These are phyloP conservation scores for Trichomalopsis sarcophagae DNA, from an alignment of 1,140 invertebrate genomes.

Conservation along the genomic window DNA sequence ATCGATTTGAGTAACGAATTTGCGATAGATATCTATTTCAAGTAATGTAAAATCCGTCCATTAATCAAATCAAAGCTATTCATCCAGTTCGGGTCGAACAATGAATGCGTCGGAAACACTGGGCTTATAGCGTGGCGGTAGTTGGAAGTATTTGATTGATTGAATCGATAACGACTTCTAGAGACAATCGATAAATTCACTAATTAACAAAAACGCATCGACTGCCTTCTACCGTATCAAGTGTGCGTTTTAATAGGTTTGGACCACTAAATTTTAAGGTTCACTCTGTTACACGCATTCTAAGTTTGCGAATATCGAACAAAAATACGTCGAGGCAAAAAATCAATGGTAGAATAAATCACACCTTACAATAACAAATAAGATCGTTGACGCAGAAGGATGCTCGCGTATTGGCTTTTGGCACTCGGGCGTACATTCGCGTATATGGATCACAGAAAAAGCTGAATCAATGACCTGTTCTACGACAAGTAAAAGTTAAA, in stretches of 20 bases:
- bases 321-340: too few species aligned
- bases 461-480: conserved; percentile 1
- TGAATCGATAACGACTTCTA: conserved; percentile 18
- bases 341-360: conserved; percentile 21
- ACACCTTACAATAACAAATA: background rate
- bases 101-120: background rate
- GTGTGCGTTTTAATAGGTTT: conserved; percentile 29
- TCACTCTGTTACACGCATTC: background rate
- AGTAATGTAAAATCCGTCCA: conserved; percentile 6
- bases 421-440: conserved; percentile 27
- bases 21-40: background rate
- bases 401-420: conserved; percentile 28
- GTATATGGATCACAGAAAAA: conserved; percentile 26
- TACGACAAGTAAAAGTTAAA: background rate
- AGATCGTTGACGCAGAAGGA: background rate
- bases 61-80: background rate
- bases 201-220: conserved; percentile 26
- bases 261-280: conserved; percentile 41
- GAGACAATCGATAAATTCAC: conserved; percentile 11
- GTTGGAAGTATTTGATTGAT: conserved; percentile 35
- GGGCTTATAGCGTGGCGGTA: background rate
- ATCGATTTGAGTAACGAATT: conserved; percentile 18
- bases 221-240: background rate
- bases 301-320: too few species aligned
- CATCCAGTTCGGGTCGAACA: background rate